Percentiles rank a stretch among this genome's conserved stretches.
Evolutionary conservation across 1,140 invertebrate genomes (phyloP).

Genomic region (Cydia splendana): DNA sequence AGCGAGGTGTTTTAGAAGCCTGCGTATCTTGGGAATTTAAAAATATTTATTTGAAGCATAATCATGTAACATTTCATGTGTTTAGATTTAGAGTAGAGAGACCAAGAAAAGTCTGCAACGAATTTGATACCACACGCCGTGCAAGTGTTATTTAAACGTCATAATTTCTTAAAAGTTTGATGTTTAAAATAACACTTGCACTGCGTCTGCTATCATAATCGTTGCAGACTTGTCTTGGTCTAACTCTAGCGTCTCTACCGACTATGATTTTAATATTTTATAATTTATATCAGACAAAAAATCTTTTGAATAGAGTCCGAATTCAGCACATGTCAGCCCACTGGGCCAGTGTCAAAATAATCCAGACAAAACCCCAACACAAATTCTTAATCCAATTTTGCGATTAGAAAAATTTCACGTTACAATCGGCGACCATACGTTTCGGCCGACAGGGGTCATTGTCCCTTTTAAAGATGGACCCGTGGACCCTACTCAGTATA

Average conservation of each 20-base stretch:
- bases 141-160: too few relatives aligned
- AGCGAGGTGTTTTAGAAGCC: neutral
- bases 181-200: too few relatives aligned
- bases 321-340: slow-evolving; percentile 35
- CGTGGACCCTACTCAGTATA: slow-evolving; percentile 43
- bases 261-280: neutral
- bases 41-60: neutral
- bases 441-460: slow-evolving; percentile 50
- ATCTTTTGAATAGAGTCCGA: neutral
- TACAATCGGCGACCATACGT: slow-evolving; percentile 54
- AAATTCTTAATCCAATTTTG: slow-evolving; percentile 73
- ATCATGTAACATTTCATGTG: neutral
- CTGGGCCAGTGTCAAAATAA: slow-evolving; percentile 60
- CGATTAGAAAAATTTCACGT: slow-evolving; percentile 57
- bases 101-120: too few relatives aligned
- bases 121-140: too few relatives aligned
- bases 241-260: neutral
- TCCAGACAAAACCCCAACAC: slow-evolving; percentile 51
- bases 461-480: slow-evolving; percentile 60
- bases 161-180: too few relatives aligned
- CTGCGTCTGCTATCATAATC: too few relatives aligned
- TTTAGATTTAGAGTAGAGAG: too few relatives aligned
- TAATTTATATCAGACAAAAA: neutral
- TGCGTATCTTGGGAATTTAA: neutral
- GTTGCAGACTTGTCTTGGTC: too few relatives aligned